Base-by-base conservation (phyloP, 2,797 vertebrate genomes). In the Platalea minor region DNA sequence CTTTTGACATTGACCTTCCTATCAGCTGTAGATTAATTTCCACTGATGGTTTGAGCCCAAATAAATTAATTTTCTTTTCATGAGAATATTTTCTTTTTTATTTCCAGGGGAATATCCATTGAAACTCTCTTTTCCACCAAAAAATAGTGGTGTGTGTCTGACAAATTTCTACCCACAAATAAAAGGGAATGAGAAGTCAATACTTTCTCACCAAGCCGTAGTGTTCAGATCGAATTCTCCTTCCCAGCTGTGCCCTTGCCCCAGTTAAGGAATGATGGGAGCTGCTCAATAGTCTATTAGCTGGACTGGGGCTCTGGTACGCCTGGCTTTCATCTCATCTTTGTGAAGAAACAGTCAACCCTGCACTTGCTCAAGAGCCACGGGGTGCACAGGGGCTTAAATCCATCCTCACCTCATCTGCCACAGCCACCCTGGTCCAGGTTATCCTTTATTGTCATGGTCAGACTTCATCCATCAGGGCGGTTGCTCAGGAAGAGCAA, bases 201-300 rank as follows among this genome's bases (percentile, higher is more conserved):
- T 84, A 84, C 23, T 70, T 95, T 18, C 65, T 91, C 57, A 64
- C 23, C 50, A 87, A 86, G 15, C 87, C 21, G 4, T 12, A 78
- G 41, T 19, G 28, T 61, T 78, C 59, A 33, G 45, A 92, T 82
- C 1, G 1, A 94, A 89, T 86, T 91, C 37, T 57, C 12, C 48
- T 90, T 87, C 33, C 37, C 59, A 78, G 57, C 69, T 89, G 31
- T 87, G 77, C 67, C 91, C 65, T 94, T 85, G 92, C 41, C 61
- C 86, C 80, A 83, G 29, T 84, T 95, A 89, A 81, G 74, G 74
- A 95, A 46, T 50, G 13, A 91, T 17, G 57, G 41, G 84, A 93
- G 31, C 28, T 51, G 73, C 56, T 88, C 72, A 74, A 56, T 77
- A 67, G 33, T 57, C 57, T 53, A 1, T 77, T 57, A 88, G 80